Base-by-base conservation (phyloP, 2,888 invertebrate genomes). In the Lysandra coridon region DNA sequence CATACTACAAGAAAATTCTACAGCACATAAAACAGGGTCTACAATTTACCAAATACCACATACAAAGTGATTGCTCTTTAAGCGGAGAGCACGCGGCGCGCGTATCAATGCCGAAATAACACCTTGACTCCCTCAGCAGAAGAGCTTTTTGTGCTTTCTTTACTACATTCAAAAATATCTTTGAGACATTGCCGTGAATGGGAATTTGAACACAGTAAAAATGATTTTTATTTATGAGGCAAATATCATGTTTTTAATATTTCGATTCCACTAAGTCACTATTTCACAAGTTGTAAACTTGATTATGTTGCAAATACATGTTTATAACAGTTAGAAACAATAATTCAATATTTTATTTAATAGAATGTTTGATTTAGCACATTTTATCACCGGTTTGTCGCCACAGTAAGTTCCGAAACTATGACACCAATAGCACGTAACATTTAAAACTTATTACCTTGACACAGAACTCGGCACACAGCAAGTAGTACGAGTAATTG, bases 71-170 rank as follows among this genome's bases (percentile, higher is more conserved):
- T 64, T 30, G 10, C 30, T 64, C 33, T 69, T 14, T 14, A 23
- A 23, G 69, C 17, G 10, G 64, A 64, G 12, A 30, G 69, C 69
- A 17, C 2, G 23, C 17, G 57, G 57, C 5, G 10, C 64, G 10
- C 10, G 0, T 33, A 4, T 14, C 69, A 37, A 69, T 37, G 33
- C 14, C 69, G 69, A 69, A 69, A 69, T 23, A 69, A 14, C 33
- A 69, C 69, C 69, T 69, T 69, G 33, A 69, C 69, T 37, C 69
- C 33, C 17, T 69, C 14, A 37, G 69, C 69, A 37, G 69, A 69
- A 69, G 69, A 69, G 69, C 69, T 69, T 64, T 64, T 69, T 33
- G 17, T 37, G 33, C 14, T 69, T 37, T 69, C 33, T 5, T 69
- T 37, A 30, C 7, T 23, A 6, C 0, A 62, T 64, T 12, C 3